A percentile compares a stretch with the other conserved stretches of the same genome.
These are phyloP conservation scores for Cassiopea andromeda DNA, from an alignment of 30 jellyfish, hydroid and myxozoan genomes.

Conservation along the genomic window DNA sequence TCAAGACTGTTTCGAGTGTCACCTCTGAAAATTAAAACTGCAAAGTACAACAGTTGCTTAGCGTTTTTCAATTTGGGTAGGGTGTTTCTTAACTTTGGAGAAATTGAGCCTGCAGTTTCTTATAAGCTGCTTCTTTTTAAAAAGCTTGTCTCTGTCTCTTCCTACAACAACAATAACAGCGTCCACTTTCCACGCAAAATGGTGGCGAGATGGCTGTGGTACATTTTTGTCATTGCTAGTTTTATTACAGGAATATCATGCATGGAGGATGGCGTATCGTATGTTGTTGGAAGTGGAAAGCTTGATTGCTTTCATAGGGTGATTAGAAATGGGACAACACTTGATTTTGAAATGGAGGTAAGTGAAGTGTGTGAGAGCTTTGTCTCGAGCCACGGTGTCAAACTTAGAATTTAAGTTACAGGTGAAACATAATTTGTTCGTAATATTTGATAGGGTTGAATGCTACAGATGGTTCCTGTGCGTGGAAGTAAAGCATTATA, in stretches of 20 bases:
- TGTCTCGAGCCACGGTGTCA: too few relatives aligned
- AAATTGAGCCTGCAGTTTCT: background rate
- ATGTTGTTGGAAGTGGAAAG: constrained; percentile 75
- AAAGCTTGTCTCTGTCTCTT: background rate
- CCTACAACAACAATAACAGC: background rate
- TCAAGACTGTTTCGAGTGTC: too few relatives aligned
- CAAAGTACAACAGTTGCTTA: too few relatives aligned
- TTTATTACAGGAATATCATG: background rate
- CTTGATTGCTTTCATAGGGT: constrained; percentile 80
- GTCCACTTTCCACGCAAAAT: background rate
- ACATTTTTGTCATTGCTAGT: background rate
- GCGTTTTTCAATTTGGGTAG: background rate
- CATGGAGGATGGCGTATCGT: constrained; percentile 92
- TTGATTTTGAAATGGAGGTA: constrained; percentile 95
- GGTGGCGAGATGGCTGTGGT: background rate
- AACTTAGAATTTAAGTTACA: too few relatives aligned
- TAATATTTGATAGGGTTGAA: too few relatives aligned
- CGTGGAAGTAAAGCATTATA: too few relatives aligned
- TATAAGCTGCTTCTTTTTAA: background rate
- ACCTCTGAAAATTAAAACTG: too few relatives aligned
- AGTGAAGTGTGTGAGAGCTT: background rate
- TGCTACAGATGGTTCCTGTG: too few relatives aligned
- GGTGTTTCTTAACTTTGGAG: background rate
- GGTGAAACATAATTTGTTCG: too few relatives aligned
- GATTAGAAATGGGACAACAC: constrained; percentile 56